A percentile compares a stretch with the other conserved stretches of the same genome.
phyloP scores from a whole-genome alignment of 1,140 invertebrate genomes.

The Zaprionus africanus region DNA sequence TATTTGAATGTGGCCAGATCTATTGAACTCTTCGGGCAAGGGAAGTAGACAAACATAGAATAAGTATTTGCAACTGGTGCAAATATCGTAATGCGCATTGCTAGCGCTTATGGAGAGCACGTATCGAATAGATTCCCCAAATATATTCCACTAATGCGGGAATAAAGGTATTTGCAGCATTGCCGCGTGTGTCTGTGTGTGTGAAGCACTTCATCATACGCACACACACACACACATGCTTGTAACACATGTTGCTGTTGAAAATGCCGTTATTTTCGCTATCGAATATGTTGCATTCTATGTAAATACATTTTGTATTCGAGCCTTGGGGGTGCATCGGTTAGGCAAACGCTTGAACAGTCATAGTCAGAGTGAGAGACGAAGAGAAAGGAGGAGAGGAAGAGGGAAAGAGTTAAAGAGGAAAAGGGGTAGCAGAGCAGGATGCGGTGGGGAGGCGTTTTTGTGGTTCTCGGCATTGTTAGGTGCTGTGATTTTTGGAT shows the following conservation, averaged over 20 bases:
- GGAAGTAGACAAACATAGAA: too few relatives aligned
- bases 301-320: conserved; percentile 67
- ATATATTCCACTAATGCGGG: neutral
- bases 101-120: neutral
- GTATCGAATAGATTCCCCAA: neutral
- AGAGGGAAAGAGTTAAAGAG: neutral
- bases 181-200: conserved; percentile 1
- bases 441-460: conserved; percentile 45
- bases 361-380: neutral
- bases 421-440: neutral
- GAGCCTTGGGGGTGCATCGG: conserved; percentile 10
- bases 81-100: neutral
- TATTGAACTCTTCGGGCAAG: neutral
- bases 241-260: conserved; percentile 29
- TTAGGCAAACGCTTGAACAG: neutral
- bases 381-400: neutral
- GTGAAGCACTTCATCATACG: neutral
- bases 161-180: neutral
- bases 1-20: neutral
- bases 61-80: neutral
- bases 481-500: conserved; percentile 54
- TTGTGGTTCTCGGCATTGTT: conserved; percentile 37
- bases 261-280: conserved; percentile 41
- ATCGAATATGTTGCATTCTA: conserved; percentile 49
- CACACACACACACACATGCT: conserved; percentile 14